Evolutionary conservation across 1,140 invertebrate genomes (phyloP).

Genomic region (Neodiprion pinetum): DNA sequence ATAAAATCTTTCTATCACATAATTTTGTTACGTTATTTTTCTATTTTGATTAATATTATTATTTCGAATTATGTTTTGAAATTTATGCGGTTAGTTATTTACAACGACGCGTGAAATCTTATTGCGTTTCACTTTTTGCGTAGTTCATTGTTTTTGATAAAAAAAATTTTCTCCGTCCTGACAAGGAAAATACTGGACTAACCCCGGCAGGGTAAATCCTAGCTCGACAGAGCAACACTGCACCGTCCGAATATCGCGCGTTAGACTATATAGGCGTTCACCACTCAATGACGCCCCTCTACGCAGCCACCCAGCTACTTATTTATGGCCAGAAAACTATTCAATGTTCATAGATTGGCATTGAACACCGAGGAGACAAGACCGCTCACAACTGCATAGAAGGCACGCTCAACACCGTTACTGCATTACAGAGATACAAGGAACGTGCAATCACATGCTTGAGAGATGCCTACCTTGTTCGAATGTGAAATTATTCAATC

Average conservation of each 20-base stretch:
- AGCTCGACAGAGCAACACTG: constrained; percentile 38
- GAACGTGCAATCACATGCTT: too few species aligned
- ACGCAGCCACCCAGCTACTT: neutral
- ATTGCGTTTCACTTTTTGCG: neutral
- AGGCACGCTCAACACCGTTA: neutral
- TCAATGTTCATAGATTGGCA: neutral
- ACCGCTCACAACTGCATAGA: neutral
- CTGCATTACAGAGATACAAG: too few species aligned
- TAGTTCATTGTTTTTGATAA: neutral
- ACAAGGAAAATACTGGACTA: constrained; percentile 16
- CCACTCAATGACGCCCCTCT: neutral
- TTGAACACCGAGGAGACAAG: neutral
- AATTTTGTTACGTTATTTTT: neutral
- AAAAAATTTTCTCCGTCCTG: neutral
- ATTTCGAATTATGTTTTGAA: neutral
- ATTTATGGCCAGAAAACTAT: neutral
- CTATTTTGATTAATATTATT: neutral
- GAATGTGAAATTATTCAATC: too few species aligned
- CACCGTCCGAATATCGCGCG: constrained; percentile 31
- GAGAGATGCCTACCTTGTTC: too few species aligned
- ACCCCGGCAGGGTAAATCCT: constrained; percentile 33
- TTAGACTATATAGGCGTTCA: constrained; percentile 41
- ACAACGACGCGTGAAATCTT: neutral
- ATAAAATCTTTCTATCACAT: too few species aligned
- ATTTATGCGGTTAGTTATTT: too few species aligned